Evolutionary conservation across 2,113 vertebrate species (phyloP).

Genomic region (Poeciliopsis turrubarensis): DNA sequence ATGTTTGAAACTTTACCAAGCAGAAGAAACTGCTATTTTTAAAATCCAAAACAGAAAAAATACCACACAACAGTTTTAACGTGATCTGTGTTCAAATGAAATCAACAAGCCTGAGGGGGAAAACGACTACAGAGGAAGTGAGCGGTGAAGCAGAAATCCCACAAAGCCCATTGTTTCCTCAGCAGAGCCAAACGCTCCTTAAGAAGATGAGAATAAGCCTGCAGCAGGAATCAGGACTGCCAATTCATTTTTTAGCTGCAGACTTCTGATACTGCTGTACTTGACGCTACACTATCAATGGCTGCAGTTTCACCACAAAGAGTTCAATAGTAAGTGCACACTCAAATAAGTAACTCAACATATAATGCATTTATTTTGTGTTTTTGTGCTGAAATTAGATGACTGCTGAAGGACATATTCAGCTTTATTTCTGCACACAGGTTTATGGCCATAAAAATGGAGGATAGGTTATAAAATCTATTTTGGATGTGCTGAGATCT

Average conservation of each 20-base stretch:
- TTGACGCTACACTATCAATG: background rate
- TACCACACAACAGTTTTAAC: constrained; percentile 14
- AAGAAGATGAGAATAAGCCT: constrained; percentile 5
- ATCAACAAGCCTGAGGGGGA: constrained; percentile 21
- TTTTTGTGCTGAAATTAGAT: too few species aligned
- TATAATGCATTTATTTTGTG: too few species aligned
- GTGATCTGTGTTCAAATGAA: constrained; percentile 35
- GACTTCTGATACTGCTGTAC: background rate
- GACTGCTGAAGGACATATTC: too few species aligned
- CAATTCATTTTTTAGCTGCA: background rate
- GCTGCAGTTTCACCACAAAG: background rate
- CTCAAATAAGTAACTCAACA: background rate
- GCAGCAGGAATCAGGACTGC: constrained; percentile 1
- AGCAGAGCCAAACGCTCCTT: constrained; percentile 7
- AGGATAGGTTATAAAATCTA: background rate
- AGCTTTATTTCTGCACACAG: background rate
- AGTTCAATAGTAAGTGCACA: background rate
- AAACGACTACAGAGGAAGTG: background rate
- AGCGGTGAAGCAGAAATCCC: constrained; percentile 1
- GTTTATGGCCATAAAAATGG: background rate
- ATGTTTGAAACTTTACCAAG: background rate
- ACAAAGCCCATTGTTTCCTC: constrained; percentile 33
- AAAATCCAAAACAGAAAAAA: constrained; percentile 11
- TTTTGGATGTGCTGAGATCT: background rate
- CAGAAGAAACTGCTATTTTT: constrained; percentile 14